Evolutionary conservation across 2,797 vertebrate genomes (phyloP).

Genomic region (Clarias pachynema): DNA sequence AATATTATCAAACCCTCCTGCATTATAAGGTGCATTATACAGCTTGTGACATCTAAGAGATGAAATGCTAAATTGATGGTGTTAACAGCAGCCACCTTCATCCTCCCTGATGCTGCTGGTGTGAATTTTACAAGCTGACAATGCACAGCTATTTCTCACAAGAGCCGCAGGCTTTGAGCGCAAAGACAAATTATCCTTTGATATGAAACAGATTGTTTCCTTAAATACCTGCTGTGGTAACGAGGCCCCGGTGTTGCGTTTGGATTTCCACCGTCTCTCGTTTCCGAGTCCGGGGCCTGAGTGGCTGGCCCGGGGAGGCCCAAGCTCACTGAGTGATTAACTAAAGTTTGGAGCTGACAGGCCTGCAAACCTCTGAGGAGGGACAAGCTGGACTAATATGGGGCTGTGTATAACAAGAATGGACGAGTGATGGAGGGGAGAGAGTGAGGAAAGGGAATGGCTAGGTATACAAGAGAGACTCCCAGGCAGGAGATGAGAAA

Average conservation of each 20-base stretch:
- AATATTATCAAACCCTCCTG: conserved; percentile 56
- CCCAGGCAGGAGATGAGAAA: conserved; percentile 35
- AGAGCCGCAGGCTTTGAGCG: conserved; percentile 54
- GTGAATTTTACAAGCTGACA: conserved; percentile 58
- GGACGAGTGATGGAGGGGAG: conserved; percentile 52
- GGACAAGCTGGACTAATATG: conserved; percentile 67
- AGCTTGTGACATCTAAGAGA: conserved; percentile 57
- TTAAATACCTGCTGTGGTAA: conserved; percentile 83
- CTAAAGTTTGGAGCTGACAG: conserved; percentile 80
- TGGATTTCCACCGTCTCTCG: conserved; percentile 71
- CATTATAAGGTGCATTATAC: conserved; percentile 67
- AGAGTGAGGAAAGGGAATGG: conserved; percentile 30
- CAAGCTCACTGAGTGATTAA: conserved; percentile 81
- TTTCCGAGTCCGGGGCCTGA: conserved; percentile 74
- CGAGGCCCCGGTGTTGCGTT: conserved; percentile 65
- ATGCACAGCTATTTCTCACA: conserved; percentile 56
- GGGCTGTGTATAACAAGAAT: conserved; percentile 65
- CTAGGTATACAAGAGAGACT: conserved; percentile 56
- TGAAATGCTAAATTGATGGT: conserved; percentile 71
- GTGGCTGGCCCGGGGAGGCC: conserved; percentile 65
- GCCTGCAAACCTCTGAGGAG: conserved; percentile 69
- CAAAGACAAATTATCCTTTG: conserved; percentile 79
- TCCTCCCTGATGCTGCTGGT: conserved; percentile 52
- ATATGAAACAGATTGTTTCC: conserved; percentile 80
- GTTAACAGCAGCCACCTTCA: conserved; percentile 63